Percentiles rank a stretch among this genome's conserved stretches.
These are phyloP conservation scores for Eurosta solidaginis DNA, from an alignment of 1,140 invertebrate species.

Conservation along the genomic window DNA sequence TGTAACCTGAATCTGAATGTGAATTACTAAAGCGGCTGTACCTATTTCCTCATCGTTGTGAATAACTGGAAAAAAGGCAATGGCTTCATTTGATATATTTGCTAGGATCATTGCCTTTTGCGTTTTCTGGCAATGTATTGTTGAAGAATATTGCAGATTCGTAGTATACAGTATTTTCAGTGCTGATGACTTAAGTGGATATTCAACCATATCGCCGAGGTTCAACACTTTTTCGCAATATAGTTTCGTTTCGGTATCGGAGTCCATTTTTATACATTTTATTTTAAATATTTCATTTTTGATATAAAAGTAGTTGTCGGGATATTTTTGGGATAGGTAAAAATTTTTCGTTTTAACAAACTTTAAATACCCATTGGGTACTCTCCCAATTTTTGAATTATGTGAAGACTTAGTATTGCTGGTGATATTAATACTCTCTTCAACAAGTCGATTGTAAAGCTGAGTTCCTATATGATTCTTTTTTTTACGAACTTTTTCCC, in stretches of 20 bases:
- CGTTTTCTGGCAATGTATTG: background rate
- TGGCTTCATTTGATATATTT: background rate
- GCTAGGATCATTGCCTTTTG: background rate
- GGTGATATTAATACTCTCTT: too few species aligned
- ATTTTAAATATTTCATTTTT: background rate
- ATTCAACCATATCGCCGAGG: too few species aligned
- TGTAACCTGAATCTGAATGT: background rate
- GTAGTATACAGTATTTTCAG: background rate
- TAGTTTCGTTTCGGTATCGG: background rate
- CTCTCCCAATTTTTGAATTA: slow-evolving; percentile 27
- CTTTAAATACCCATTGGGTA: background rate
- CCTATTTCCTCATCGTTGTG: too few species aligned
- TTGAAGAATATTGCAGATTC: background rate
- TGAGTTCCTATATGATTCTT: too few species aligned
- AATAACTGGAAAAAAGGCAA: background rate
- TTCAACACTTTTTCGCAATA: background rate
- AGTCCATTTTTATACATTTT: background rate
- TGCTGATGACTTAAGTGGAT: too few species aligned
- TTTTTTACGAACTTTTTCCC: too few species aligned
- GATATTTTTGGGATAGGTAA: slow-evolving; percentile 12
- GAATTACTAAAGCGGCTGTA: background rate
- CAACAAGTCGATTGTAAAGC: too few species aligned
- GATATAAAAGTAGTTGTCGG: slow-evolving; percentile 17
- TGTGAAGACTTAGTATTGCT: too few species aligned
- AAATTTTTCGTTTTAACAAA: background rate